Percentiles rank a stretch among this genome's conserved stretches.
phyloP scores from a whole-genome alignment of 2,888 invertebrate genomes.

The Andrena fulva region DNA sequence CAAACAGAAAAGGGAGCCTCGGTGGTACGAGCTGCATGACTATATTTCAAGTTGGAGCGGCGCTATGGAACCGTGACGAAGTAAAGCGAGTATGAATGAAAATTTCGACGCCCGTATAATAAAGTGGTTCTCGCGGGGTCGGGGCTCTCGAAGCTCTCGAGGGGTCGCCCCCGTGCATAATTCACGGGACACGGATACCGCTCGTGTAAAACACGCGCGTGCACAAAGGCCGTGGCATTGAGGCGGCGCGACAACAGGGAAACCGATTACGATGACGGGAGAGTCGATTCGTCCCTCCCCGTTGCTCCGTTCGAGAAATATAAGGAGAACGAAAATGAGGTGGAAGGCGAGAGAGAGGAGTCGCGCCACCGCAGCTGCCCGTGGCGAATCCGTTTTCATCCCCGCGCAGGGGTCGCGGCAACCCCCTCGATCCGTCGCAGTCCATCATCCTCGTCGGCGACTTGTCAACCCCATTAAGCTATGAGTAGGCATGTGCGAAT shows the following conservation, averaged over 20 bases:
- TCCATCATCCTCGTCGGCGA: conserved; percentile 71
- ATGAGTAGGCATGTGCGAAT: conserved; percentile 54
- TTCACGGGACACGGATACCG: conserved; percentile 68
- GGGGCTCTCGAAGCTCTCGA: conserved; percentile 68
- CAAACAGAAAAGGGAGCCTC: neutral
- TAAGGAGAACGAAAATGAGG: conserved; percentile 56
- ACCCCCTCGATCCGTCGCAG: conserved; percentile 65
- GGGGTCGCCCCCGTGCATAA: conserved; percentile 73
- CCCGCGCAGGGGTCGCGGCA: conserved; percentile 67
- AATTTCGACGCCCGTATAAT: conserved; percentile 66
- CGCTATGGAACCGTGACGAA: conserved; percentile 59
- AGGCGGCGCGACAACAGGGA: conserved; percentile 49
- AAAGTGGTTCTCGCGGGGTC: conserved; percentile 61
- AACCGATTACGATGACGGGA: conserved; percentile 54
- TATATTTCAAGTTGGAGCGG: neutral
- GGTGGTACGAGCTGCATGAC: neutral
- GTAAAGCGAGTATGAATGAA: conserved; percentile 66
- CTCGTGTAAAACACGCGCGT: conserved; percentile 67
- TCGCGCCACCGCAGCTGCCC: conserved; percentile 81
- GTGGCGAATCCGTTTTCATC: conserved; percentile 80
- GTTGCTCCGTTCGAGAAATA: conserved; percentile 44
- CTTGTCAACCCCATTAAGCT: conserved; percentile 70
- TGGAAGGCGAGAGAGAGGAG: conserved; percentile 61
- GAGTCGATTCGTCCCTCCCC: conserved; percentile 30
- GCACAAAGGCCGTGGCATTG: conserved; percentile 37